Conservation (phyloP, 1,140 invertebrate species). For the Drosophila prosaltans region DNA sequence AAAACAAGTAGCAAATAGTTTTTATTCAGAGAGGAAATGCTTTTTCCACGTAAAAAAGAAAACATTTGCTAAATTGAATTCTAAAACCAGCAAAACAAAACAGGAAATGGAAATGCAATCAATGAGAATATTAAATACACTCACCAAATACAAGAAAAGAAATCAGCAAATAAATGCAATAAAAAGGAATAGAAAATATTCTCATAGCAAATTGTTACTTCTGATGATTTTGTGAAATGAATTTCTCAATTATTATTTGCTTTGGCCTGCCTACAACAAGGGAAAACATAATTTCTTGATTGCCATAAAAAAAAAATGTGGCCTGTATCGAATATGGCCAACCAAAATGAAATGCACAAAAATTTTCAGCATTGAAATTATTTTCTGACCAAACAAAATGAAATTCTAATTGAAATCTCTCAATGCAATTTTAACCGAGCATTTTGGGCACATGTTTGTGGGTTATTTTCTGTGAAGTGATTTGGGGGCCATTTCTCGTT, state of each 20-base stretch:
- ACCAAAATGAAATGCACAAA: slow-evolving; percentile 29
- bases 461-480: slow-evolving; percentile 19
- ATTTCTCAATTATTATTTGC: not conserved
- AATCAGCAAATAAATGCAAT: not conserved
- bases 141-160: not conserved
- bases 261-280: not conserved
- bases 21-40: not conserved
- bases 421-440: slow-evolving; percentile 56
- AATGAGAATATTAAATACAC: slow-evolving; percentile 11
- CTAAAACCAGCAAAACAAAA: not conserved
- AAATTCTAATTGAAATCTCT: slow-evolving; percentile 79
- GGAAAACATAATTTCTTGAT: slow-evolving; percentile 5
- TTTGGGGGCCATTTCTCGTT: slow-evolving; percentile 37
- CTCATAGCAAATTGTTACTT: not conserved
- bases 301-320: slow-evolving; percentile 7
- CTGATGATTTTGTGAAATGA: not conserved
- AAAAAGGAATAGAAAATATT: not conserved
- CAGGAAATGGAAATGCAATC: not conserved
- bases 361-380: slow-evolving; percentile 42
- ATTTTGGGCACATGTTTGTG: slow-evolving; percentile 18
- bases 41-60: not conserved
- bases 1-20: not conserved
- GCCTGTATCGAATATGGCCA: not conserved
- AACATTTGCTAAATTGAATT: slow-evolving; percentile 7
- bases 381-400: slow-evolving; percentile 47